A percentile compares a stretch with the other conserved stretches of the same genome.
Conservation (phyloP, 2,888 invertebrate species). For the Melanotus villosus region DNA sequence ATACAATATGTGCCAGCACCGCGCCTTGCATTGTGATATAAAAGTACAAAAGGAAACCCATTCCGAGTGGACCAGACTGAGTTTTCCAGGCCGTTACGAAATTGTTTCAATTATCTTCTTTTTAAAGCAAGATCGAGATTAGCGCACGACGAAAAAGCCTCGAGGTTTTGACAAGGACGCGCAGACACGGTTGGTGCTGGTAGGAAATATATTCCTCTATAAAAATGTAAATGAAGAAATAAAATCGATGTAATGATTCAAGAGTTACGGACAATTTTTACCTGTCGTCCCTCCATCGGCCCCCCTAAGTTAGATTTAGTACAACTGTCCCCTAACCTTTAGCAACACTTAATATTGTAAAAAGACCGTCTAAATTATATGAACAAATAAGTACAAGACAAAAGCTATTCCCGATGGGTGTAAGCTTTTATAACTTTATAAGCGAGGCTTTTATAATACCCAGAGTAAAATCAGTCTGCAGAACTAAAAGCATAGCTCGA, state of each 20-base stretch:
- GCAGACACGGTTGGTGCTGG: neutral
- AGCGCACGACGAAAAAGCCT: too few relatives aligned
- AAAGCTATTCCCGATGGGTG: conserved; percentile 16
- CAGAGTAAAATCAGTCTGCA: conserved; percentile 4
- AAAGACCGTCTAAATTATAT: conserved; percentile 15
- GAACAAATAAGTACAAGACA: conserved; percentile 18
- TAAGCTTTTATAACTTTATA: conserved; percentile 10
- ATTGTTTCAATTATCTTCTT: conserved; percentile 7
- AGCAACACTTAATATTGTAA: conserved; percentile 10
- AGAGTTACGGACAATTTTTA: conserved; percentile 11
- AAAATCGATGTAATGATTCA: conserved; percentile 17
- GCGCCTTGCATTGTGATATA: conserved; percentile 27
- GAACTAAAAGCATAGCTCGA: conserved; percentile 8
- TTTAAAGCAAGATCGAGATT: neutral
- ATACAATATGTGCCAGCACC: conserved; percentile 39
- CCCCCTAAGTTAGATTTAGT: conserved; percentile 25
- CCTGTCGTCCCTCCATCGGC: conserved; percentile 12
- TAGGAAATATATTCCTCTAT: conserved; percentile 6
- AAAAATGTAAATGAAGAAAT: conserved; percentile 23
- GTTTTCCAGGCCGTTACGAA: neutral
- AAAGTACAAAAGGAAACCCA: conserved; percentile 21
- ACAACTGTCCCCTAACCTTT: conserved; percentile 15
- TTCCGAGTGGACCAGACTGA: conserved; percentile 5
- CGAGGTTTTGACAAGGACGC: neutral
- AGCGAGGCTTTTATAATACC: neutral